Evolutionary conservation across 2,113 vertebrate genomes (phyloP).

Genomic region (Tragelaphus buxtoni): DNA sequence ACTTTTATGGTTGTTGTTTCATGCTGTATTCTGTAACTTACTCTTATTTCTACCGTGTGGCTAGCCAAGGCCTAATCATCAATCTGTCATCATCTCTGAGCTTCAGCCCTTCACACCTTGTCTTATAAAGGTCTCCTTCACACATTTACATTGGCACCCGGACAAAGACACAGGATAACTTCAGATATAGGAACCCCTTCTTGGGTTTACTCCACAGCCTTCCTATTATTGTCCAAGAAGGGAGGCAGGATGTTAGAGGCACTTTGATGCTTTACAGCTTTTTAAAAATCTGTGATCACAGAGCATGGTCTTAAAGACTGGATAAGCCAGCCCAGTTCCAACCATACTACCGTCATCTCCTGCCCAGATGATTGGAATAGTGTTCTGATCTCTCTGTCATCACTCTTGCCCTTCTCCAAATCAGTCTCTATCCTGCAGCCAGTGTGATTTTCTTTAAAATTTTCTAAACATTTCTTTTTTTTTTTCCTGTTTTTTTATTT

Average conservation of each 20-base stretch:
- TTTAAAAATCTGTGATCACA: background rate
- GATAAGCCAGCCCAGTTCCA: background rate
- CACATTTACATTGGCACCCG: constrained; percentile 67
- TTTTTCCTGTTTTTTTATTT: too few relatives aligned
- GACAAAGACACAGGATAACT: constrained; percentile 37
- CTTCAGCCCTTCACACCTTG: constrained; percentile 44
- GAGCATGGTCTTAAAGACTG: background rate
- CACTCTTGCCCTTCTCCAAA: background rate
- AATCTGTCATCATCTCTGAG: constrained; percentile 56
- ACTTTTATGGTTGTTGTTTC: constrained; percentile 61
- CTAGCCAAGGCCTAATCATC: constrained; percentile 59
- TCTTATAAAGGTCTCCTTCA: constrained; percentile 64
- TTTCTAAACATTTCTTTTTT: background rate
- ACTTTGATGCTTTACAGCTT: background rate
- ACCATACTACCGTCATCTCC: background rate
- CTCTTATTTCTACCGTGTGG: constrained; percentile 51
- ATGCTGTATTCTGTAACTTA: constrained; percentile 31
- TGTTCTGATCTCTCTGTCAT: background rate
- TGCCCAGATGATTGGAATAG: background rate
- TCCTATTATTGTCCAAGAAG: constrained; percentile 22
- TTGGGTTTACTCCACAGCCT: background rate
- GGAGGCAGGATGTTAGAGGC: background rate
- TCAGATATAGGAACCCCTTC: constrained; percentile 38
- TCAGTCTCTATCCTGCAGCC: background rate
- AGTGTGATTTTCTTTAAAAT: background rate